A percentile compares a stretch with the other conserved stretches of the same genome.
These are phyloP conservation scores for Podotricha telesiphe DNA, from an alignment of 2,888 invertebrate genomes.

Conservation along the genomic window DNA sequence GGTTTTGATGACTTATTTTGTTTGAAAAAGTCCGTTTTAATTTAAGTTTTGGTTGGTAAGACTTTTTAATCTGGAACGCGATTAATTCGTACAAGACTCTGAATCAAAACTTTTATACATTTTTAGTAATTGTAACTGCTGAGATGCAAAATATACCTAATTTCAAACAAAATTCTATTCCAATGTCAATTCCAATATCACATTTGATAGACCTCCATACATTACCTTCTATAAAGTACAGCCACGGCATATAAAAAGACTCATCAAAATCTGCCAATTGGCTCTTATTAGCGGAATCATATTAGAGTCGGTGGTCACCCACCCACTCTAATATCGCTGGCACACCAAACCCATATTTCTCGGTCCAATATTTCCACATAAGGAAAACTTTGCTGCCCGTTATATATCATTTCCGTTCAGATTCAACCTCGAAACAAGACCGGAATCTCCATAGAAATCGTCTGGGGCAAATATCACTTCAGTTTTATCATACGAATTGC, in stretches of 20 bases:
- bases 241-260: constrained; percentile 19
- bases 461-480: constrained; percentile 77
- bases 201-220: not conserved
- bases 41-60: not conserved
- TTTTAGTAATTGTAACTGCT: no score
- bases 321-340: constrained; percentile 45
- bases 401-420: constrained; percentile 77
- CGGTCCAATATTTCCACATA: constrained; percentile 60
- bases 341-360: constrained; percentile 46
- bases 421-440: constrained; percentile 78
- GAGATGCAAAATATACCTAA: no score
- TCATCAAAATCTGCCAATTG: constrained; percentile 31
- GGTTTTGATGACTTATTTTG: constrained; percentile 15
- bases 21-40: not conserved
- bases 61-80: not conserved
- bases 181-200: not conserved
- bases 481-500: constrained; percentile 81
- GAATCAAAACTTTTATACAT: no score
- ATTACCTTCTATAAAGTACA: constrained; percentile 9
- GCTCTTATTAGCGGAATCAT: constrained; percentile 22
- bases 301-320: constrained; percentile 34
- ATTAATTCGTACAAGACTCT: no score
- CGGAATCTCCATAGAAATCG: constrained; percentile 82
- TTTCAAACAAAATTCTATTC: no score
- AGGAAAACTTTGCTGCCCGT: constrained; percentile 60